A percentile compares a stretch with the other conserved stretches of the same genome.
Conservation (phyloP, 2,888 invertebrate genomes). For the Leucozona laternaria region DNA sequence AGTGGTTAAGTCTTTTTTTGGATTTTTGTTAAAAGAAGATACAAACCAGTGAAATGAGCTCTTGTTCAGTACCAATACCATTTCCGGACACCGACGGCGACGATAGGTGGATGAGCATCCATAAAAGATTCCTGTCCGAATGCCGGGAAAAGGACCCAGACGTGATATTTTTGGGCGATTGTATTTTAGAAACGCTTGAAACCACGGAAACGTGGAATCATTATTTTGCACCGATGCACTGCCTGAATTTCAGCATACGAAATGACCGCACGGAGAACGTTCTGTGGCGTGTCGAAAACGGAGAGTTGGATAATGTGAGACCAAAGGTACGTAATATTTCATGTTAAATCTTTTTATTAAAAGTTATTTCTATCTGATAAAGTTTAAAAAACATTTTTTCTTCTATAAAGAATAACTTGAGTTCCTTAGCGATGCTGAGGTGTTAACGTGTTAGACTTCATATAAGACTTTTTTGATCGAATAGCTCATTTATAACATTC, state of each 20-base stretch:
- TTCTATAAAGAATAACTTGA: too few relatives aligned
- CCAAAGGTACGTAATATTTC: constrained; percentile 88
- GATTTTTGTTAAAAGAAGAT: constrained; percentile 7
- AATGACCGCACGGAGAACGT: constrained; percentile 95
- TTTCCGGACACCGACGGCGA: constrained; percentile 92
- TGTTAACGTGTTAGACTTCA: too few relatives aligned
- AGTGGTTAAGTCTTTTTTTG: background rate
- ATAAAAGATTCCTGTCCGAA: constrained; percentile 92
- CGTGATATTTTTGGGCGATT: constrained; percentile 96
- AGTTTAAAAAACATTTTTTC: too few relatives aligned
- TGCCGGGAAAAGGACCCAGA: constrained; percentile 96
- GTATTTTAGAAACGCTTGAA: constrained; percentile 92
- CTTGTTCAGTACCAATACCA: constrained; percentile 88
- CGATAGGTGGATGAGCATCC: constrained; percentile 90
- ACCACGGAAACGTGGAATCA: constrained; percentile 94
- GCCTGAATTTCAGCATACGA: constrained; percentile 93
- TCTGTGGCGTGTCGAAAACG: constrained; percentile 94
- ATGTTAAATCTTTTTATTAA: background rate
- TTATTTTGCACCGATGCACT: constrained; percentile 95
- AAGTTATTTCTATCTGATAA: background rate
- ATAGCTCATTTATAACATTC: background rate
- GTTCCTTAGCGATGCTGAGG: too few relatives aligned
- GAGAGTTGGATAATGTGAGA: constrained; percentile 93
- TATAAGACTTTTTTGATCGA: too few relatives aligned
- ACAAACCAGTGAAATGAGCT: constrained; percentile 86